Percentiles rank a stretch among this genome's conserved stretches.
Conservation (phyloP, 2,113 vertebrate genomes). For the Mormyrus iriodes region DNA sequence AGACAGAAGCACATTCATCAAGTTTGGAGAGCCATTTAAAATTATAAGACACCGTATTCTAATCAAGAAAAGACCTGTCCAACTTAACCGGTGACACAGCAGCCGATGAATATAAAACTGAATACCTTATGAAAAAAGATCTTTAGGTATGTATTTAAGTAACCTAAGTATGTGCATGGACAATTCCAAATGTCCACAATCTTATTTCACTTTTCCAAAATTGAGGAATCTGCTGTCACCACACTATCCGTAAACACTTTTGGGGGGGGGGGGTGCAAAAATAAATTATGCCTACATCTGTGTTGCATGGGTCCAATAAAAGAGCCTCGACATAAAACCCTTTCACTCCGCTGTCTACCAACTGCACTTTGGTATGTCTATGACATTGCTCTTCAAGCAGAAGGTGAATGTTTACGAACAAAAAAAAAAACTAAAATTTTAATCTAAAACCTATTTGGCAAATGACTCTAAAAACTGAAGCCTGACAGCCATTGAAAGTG, state of each 20-base stretch:
- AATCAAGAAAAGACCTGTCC: background rate
- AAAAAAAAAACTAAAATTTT: background rate
- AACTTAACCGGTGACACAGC: background rate
- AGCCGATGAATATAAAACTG: background rate
- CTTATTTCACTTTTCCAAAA: background rate
- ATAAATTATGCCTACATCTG: background rate
- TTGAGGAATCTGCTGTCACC: background rate
- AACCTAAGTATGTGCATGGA: background rate
- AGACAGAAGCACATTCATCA: background rate
- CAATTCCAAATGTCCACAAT: background rate
- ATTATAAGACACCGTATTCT: background rate
- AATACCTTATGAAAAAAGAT: background rate
- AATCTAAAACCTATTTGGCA: background rate
- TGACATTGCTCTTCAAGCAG: background rate
- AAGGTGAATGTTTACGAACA: background rate
- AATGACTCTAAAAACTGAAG: background rate
- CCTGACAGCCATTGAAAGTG: background rate
- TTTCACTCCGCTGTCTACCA: background rate
- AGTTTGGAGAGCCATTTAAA: background rate
- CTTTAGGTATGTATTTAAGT: background rate
- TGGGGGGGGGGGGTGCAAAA: too few relatives aligned
- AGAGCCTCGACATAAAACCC: too few relatives aligned
- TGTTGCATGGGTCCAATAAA: too few relatives aligned
- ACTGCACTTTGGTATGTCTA: background rate
- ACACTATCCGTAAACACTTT: background rate